Conservation (phyloP, 2,888 invertebrate genomes). For the Rhingia campestris region DNA sequence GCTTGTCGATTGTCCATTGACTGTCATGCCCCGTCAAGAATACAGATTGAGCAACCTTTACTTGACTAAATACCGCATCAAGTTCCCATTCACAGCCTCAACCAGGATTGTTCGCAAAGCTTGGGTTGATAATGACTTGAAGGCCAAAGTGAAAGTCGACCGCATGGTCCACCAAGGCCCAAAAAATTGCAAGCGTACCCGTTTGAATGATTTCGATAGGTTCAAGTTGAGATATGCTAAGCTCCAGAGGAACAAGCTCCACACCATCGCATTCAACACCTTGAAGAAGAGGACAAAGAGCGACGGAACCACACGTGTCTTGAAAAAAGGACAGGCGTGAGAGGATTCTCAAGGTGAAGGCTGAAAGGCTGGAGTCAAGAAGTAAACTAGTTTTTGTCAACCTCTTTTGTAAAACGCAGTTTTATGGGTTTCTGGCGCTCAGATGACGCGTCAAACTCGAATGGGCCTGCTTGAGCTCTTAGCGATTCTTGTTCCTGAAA, state of each 20-base stretch:
- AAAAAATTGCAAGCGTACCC: conserved; percentile 92
- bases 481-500: too few relatives aligned
- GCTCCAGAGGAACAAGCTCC: conserved; percentile 91
- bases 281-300: conserved; percentile 88
- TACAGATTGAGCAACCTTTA: conserved; percentile 95
- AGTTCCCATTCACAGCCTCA: conserved; percentile 92
- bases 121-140: conserved; percentile 93
- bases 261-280: conserved; percentile 89
- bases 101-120: conserved; percentile 94
- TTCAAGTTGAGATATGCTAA: conserved; percentile 97
- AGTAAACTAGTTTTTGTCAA: conserved; percentile 79
- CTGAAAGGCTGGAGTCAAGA: conserved; percentile 84
- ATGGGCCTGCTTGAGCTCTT: too few relatives aligned
- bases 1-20: conserved; percentile 95
- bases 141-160: conserved; percentile 94
- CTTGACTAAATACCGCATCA: conserved; percentile 94
- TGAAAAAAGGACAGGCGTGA: conserved; percentile 82
- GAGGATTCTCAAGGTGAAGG: conserved; percentile 80
- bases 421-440: too few relatives aligned
- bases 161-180: conserved; percentile 95
- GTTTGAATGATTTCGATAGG: conserved; percentile 96
- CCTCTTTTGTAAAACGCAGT: conserved; percentile 63
- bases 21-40: conserved; percentile 90
- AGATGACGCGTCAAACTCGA: too few relatives aligned
- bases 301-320: conserved; percentile 84